Base-by-base conservation (phyloP, 2,888 invertebrate genomes). In the Coecobrya sp. region DNA sequence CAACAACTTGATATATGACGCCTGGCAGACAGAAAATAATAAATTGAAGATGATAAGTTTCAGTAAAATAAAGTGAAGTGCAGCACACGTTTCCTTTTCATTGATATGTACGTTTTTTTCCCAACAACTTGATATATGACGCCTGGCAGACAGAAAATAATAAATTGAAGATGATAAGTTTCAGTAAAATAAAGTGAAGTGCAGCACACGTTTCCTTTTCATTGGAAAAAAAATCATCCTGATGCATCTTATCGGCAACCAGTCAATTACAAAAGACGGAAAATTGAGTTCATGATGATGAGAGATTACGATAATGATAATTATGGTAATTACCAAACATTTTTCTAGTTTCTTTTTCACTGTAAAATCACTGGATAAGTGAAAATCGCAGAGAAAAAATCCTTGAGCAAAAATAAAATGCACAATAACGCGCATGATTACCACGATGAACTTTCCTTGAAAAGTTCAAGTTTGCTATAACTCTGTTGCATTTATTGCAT, bases 141-240 rank as follows among this genome's bases (percentile, higher is more conserved):
- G 81, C 88, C 88, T 88, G 79, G 65, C 42, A 87, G 87, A 76
- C 27, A 79, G 70, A 70, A 7, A n/a, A 36, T 70, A n/a, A 1
- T 7, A 68, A 68, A 68, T 68, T 68, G 30, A 36, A 79, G 62
- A 52, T 65, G 65, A 59, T 19, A 36, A 59, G 65, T 59, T 16
- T 8, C 1, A 59, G 11, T 5, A 65, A 65, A 22, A 65, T 65
- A 7, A 65, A 68, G 36, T 68, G 68, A 68, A 30, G 36, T 36
- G n/a, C 36, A 79, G 87, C 76, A 76, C 76, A 62, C 87, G 76
- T 59, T 62, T 30, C 55, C 59, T 86, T 52, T 62, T 62, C 79
- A 22, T 42, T 62, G 52, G 30, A 52, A 27, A 59, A 0, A 52
- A 27, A 59, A 0, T 11, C 16, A 49, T 49, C n/a, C n/a, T n/a